A percentile compares a stretch with the other conserved stretches of the same genome.
phyloP scores from a whole-genome alignment of 2,888 invertebrate genomes.

The Leuctra nigra region DNA sequence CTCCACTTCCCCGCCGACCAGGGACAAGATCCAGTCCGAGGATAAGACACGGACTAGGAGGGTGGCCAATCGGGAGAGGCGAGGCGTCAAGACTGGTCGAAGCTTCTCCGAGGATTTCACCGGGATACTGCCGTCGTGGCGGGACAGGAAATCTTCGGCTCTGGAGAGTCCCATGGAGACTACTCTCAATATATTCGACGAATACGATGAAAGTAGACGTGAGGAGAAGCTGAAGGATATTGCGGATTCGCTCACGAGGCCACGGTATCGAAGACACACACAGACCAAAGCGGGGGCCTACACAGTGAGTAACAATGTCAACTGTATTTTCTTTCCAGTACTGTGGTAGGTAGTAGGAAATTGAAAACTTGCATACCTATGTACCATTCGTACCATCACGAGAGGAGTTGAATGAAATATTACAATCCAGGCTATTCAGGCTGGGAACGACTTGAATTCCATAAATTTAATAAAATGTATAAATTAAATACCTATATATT shows the following conservation, averaged over 20 bases:
- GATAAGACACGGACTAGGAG: conserved; percentile 50
- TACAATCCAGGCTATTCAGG: too few species aligned
- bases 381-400: too few species aligned
- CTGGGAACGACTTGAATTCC: too few species aligned
- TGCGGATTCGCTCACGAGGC: conserved; percentile 72
- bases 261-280: conserved; percentile 49
- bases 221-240: conserved; percentile 75
- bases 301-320: conserved; percentile 24
- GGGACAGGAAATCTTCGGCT: conserved; percentile 34
- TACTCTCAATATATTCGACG: conserved; percentile 23
- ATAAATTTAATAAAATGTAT: too few species aligned
- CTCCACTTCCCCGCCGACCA: conserved; percentile 71
- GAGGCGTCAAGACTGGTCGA: conserved; percentile 34
- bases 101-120: conserved; percentile 36
- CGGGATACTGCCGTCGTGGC: conserved; percentile 33
- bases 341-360: too few species aligned
- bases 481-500: too few species aligned
- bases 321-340: too few species aligned
- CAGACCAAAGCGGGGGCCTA: conserved; percentile 14
- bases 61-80: conserved; percentile 34
- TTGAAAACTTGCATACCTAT: too few species aligned
- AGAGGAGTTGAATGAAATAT: too few species aligned
- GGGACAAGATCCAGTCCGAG: conserved; percentile 65
- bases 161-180: neutral
- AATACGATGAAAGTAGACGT: conserved; percentile 44